Evolutionary conservation across 2,888 invertebrate genomes (phyloP), one percentile per base, ranked within the genome.

Genomic region (Bursaphelenchus okinawaensis): DNA sequence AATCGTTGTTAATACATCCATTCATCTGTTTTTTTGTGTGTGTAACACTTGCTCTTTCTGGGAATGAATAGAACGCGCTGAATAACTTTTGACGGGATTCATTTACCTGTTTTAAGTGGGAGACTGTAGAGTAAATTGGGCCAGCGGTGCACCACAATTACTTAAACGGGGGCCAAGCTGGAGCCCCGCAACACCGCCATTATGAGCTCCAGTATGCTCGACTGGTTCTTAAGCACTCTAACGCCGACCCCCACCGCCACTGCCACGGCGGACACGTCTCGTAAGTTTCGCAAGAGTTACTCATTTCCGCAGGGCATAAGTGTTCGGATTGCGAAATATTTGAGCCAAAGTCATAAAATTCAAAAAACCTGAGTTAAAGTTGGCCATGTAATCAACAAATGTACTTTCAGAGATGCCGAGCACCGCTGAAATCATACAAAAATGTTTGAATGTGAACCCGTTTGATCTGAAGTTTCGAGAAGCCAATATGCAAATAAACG

Each of bases 381-480:
- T n/a, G n/a, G n/a, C n/a, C n/a, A n/a, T n/a, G n/a, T n/a, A n/a
- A n/a, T n/a, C n/a, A n/a, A n/a, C n/a, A n/a, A n/a, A n/a, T n/a
- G n/a, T n/a, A 20, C 26, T 67, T 76, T 60, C 61, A 74, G 80
- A 80, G 51, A 68, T 78, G 51, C 80, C 80, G 9, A 75, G 79
- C 12, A 80, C 80, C 9, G 80, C 80, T 12, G 79, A 80, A 62
- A 71, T 80, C 19, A 80, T 79, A 70, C 78, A 80, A 54, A 79
- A 78, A 66, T 79, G 78, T 65, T 65, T 80, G 31, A 64, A 72
- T n/a, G 75, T 80, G 27, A 80, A 80, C 62, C 80, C 80, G 20
- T 80, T 80, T 66, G 80, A 80, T 56, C 67, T 75, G 7, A 78
- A 79, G 52, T 80, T 80, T 65, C 75, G 77, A n/a, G 79, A 80